phyloP scores from a whole-genome alignment of 2,888 invertebrate genomes.

The Spodoptera exigua region DNA sequence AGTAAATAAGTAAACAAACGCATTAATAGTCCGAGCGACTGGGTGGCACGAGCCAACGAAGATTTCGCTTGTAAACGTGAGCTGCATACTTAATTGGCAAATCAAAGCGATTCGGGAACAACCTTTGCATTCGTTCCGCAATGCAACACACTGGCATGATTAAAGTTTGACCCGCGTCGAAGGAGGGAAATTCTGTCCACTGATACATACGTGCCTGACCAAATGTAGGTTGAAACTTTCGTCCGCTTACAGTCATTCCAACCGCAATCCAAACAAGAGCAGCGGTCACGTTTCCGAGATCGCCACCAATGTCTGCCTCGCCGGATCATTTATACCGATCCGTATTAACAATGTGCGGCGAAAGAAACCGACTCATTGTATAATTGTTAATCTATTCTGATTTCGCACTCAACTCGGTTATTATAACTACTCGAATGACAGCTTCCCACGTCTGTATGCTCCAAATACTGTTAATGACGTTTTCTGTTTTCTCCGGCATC shows the following conservation, averaged over 20 bases:
- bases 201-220: constrained; percentile 79
- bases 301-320: constrained; percentile 63
- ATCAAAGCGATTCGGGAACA: constrained; percentile 68
- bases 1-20: constrained; percentile 62
- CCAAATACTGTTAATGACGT: constrained; percentile 72
- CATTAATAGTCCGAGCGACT: constrained; percentile 66
- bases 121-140: constrained; percentile 83
- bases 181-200: constrained; percentile 80
- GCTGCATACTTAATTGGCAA: constrained; percentile 64
- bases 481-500: constrained; percentile 62
- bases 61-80: constrained; percentile 77
- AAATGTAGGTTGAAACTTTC: constrained; percentile 85
- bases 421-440: constrained; percentile 74
- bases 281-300: constrained; percentile 80
- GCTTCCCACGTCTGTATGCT: constrained; percentile 83
- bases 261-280: constrained; percentile 84
- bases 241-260: constrained; percentile 76
- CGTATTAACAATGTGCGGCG: constrained; percentile 68
- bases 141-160: constrained; percentile 79
- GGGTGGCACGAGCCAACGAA: constrained; percentile 74
- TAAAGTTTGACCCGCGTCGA: constrained; percentile 75
- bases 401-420: constrained; percentile 69
- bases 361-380: constrained; percentile 64
- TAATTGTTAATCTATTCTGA: constrained; percentile 71
- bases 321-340: constrained; percentile 68